phyloP scores from a whole-genome alignment of 2,797 vertebrate genomes.

The Sebastiscus albofasciatus region DNA sequence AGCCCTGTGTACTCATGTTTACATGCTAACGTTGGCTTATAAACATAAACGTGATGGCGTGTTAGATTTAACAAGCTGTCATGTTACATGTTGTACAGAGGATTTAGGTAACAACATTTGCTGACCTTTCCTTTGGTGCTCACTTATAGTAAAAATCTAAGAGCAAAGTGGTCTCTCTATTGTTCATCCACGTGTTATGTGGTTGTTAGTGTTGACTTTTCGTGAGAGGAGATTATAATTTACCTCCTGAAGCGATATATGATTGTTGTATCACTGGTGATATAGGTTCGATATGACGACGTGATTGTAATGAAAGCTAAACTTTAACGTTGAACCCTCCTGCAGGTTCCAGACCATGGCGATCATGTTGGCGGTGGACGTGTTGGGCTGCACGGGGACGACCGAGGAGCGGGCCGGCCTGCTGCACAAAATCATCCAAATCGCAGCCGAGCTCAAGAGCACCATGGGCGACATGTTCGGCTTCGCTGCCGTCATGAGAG shows the following conservation, averaged over 20 bases:
- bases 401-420: conserved; percentile 89
- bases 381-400: conserved; percentile 93
- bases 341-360: conserved; percentile 94
- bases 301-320: not conserved
- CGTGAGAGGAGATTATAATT: not conserved
- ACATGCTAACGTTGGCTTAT: not conserved
- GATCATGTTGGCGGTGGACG: conserved; percentile 90
- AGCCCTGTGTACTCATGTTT: not conserved
- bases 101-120: not conserved
- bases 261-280: not conserved
- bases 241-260: not conserved
- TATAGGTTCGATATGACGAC: not conserved
- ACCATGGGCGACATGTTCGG: conserved; percentile 96
- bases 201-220: not conserved
- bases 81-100: not conserved
- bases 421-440: conserved; percentile 91
- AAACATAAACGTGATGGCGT: not conserved
- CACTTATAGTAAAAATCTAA: not conserved
- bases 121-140: not conserved
- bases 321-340: not conserved
- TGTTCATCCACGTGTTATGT: not conserved
- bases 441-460: conserved; percentile 91
- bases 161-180: not conserved
- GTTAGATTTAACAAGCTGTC: not conserved
- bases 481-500: conserved; percentile 93